Evolutionary conservation across 2,113 vertebrate species (phyloP).

Genomic region (Sinocyclocheilus maitianheensis): DNA sequence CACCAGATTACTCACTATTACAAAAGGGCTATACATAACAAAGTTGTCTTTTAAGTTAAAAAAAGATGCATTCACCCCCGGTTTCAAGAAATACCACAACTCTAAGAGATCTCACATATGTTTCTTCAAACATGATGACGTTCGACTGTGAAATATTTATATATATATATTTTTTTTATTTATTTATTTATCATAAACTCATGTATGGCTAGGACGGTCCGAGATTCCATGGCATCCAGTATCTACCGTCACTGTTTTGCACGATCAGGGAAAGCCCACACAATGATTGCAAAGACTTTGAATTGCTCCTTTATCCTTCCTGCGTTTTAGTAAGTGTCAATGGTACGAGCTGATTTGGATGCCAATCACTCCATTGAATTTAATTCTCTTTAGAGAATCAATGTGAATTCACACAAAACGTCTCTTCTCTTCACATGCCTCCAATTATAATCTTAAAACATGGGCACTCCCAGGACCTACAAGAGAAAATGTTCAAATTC

Average conservation of each 20-base stretch:
- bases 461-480: constrained; percentile 97
- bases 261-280: constrained; percentile 77
- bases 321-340: constrained; percentile 81
- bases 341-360: constrained; percentile 93
- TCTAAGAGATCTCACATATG: constrained; percentile 69
- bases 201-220: constrained; percentile 62
- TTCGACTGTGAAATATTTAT: constrained; percentile 57
- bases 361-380: constrained; percentile 80
- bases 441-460: constrained; percentile 91
- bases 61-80: constrained; percentile 74
- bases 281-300: constrained; percentile 78
- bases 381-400: constrained; percentile 89
- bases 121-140: constrained; percentile 71
- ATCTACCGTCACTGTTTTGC: constrained; percentile 70
- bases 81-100: constrained; percentile 65
- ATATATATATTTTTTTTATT: background rate
- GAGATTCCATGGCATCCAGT: constrained; percentile 74
- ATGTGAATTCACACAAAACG: constrained; percentile 95
- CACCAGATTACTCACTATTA: constrained; percentile 84
- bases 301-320: constrained; percentile 55
- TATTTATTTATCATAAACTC: constrained; percentile 40
- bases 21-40: constrained; percentile 82
- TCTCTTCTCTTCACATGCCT: constrained; percentile 84
- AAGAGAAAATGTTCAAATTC: constrained; percentile 68
- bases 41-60: constrained; percentile 79